Base-by-base conservation (phyloP, 37 sponge, comb jelly and placozoan genomes). In the Spongilla lacustris region DNA sequence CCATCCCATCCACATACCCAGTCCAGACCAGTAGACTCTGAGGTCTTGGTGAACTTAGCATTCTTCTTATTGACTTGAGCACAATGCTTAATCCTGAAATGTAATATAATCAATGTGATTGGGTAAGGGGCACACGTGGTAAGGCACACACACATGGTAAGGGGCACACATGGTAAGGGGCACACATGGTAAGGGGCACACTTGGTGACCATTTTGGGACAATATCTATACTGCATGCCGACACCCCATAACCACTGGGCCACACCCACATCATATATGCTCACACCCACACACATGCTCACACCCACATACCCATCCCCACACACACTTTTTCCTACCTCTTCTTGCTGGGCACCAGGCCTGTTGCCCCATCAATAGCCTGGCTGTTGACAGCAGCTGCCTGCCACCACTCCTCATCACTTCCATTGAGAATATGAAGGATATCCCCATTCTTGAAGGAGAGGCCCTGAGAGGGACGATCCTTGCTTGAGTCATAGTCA, bases 341-440 rank as follows among this genome's bases (percentile, higher is more conserved):
- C 84, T 90, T 93, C 67, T 88, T 93, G 87, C 99, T 97, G 29
- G 99, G 99, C n/a, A 99, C 94, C 67, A 97, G 89, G 67, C 97
- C 99, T 46, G 81, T 77, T 24, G 86, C 89, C 0, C 95, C 95
- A 86, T 95, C 97, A 24, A 92, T 89, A 30, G 89, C 90, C 35
- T 83, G 74, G 50, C 77, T 91, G 10, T 96, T 94, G 22, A 99
- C 96, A 2, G 74, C 73, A 48, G 96, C 92, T 17, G 99, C 99
- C 78, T 97, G 97, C 99, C 99, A 99, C 99, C 99, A 99, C 75
- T 99, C 99, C 2, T 93, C 96, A 87, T 97, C 92, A 36, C 94
- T 91, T 21, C 94, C 96, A 89, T 97, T 99, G 25, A 96, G 88
- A 77, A 99, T 87, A 74, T 97, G 96, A 12, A 99, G 88, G 36